These are phyloP conservation scores for Tamias sibiricus DNA, from an alignment of 2,113 vertebrate species.

Conservation along the genomic window DNA sequence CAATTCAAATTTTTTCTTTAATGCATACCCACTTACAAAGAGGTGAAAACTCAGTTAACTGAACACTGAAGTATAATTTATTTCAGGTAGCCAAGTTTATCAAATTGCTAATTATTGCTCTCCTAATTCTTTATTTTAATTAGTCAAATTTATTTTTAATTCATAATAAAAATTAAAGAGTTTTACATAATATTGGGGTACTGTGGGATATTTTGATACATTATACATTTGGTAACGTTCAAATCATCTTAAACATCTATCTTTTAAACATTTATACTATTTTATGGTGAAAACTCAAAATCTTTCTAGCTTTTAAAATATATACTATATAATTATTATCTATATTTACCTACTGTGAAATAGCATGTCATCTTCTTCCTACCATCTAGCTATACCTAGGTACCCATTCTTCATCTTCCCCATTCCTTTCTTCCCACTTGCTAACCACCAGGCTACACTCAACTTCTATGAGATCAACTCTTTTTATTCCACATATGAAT, in stretches of 20 bases:
- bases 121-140: background rate
- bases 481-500: background rate
- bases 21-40: background rate
- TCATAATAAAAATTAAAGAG: background rate
- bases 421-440: no score
- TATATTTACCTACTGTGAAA: background rate
- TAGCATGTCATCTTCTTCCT: background rate
- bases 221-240: background rate
- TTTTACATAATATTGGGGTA: background rate
- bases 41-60: background rate
- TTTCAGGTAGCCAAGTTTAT: background rate
- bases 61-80: background rate
- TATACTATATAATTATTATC: background rate
- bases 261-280: background rate
- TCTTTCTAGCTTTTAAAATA: background rate
- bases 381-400: fast-evolving
- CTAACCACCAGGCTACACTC: no score
- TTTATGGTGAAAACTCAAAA: background rate
- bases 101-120: background rate
- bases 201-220: background rate
- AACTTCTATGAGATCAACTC: background rate
- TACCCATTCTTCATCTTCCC: fast-evolving
- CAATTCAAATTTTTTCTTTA: background rate
- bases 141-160: background rate
- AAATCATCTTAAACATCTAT: background rate